phyloP scores from a whole-genome alignment of 2,888 invertebrate species.

The Oasisia sp. region DNA sequence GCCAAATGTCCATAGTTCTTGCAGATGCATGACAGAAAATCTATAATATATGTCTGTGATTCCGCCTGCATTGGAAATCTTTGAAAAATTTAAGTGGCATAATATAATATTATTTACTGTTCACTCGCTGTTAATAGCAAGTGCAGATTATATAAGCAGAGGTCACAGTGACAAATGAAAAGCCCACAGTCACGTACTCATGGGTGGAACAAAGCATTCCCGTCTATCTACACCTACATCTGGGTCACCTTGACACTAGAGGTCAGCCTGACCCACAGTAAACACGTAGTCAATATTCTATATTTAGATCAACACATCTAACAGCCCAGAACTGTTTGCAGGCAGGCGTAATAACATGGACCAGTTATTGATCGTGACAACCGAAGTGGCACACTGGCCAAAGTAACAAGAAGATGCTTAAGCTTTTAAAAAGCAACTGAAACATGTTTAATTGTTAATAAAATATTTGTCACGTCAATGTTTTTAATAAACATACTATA shows the following conservation, averaged over 20 bases:
- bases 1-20: too few species aligned
- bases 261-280: neutral
- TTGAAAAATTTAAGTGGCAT: too few species aligned
- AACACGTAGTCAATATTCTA: neutral
- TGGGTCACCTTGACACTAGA: neutral
- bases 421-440: neutral
- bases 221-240: neutral
- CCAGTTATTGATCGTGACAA: neutral
- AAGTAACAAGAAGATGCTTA: neutral
- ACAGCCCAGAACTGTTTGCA: neutral
- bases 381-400: neutral
- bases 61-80: too few species aligned
- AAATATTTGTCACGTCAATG: too few species aligned
- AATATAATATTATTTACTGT: too few species aligned
- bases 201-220: neutral
- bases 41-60: too few species aligned
- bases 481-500: too few species aligned
- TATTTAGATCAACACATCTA: neutral
- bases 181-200: neutral
- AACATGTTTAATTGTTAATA: neutral
- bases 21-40: too few species aligned
- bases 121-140: too few species aligned
- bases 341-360: neutral
- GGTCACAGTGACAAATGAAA: neutral
- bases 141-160: neutral